phyloP scores from a whole-genome alignment of 2,888 invertebrate genomes.

The Thecophora atra region DNA sequence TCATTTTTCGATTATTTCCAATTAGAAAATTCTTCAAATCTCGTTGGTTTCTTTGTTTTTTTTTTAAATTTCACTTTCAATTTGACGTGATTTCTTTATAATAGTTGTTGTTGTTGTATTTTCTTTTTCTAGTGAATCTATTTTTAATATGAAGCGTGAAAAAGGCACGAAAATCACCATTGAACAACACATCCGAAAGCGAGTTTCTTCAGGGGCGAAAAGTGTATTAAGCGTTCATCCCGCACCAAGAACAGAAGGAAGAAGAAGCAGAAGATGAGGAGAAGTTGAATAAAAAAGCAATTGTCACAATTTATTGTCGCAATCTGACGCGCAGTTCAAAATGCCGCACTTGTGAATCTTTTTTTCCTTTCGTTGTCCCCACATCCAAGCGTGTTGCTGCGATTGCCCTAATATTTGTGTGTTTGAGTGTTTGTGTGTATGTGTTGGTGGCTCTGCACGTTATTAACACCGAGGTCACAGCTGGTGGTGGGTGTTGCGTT shows the following conservation, averaged over 20 bases:
- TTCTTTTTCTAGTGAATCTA: background rate
- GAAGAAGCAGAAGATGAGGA: background rate
- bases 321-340: conserved; percentile 27
- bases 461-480: conserved; percentile 37
- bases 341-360: conserved; percentile 29
- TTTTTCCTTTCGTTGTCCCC: background rate
- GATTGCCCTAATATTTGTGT: background rate
- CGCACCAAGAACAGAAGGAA: conserved; percentile 26
- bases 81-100: too few relatives aligned
- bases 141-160: conserved; percentile 29
- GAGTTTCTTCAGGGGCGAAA: too few relatives aligned
- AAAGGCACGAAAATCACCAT: conserved; percentile 7
- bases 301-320: conserved; percentile 36
- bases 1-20: conserved; percentile 30
- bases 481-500: conserved; percentile 36
- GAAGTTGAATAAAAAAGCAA: conserved; percentile 26
- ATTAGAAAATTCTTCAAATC: conserved; percentile 12
- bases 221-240: background rate
- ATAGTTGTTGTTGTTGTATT: background rate
- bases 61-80: background rate
- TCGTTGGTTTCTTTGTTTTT: background rate
- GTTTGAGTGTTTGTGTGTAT: background rate
- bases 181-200: background rate
- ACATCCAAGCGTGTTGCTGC: background rate
- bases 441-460: conserved; percentile 9